These are phyloP conservation scores for Chromobotia macracanthus DNA, from an alignment of 2,797 vertebrate genomes.

Conservation along the genomic window DNA sequence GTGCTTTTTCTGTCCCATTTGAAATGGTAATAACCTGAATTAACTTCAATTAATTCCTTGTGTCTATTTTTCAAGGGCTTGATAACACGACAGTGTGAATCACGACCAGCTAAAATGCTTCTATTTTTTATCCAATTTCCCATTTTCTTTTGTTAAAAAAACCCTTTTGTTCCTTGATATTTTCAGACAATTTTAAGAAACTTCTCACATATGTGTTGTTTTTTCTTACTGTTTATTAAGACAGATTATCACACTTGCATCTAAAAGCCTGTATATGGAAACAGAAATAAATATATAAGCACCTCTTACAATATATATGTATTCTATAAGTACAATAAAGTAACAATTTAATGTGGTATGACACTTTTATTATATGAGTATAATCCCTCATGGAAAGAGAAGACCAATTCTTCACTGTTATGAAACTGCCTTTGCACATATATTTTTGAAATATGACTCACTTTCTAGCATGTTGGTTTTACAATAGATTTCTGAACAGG, in stretches of 20 bases:
- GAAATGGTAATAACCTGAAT: neutral
- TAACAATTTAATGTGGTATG: conserved; percentile 13
- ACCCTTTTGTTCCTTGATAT: neutral
- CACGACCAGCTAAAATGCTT: too few species aligned
- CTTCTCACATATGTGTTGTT: neutral
- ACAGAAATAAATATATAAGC: neutral
- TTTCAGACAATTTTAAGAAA: neutral
- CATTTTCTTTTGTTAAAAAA: too few species aligned
- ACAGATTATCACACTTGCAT: neutral
- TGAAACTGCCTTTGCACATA: neutral
- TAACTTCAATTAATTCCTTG: neutral
- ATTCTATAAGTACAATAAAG: conserved; percentile 25
- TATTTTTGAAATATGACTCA: conserved; percentile 16
- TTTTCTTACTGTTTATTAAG: neutral
- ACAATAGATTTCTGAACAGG: conserved; percentile 5
- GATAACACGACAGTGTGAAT: neutral
- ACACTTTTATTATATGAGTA: conserved; percentile 35
- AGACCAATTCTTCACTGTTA: conserved; percentile 13
- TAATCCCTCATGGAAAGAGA: conserved; percentile 23
- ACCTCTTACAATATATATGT: neutral
- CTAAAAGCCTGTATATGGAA: neutral
- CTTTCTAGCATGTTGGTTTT: neutral
- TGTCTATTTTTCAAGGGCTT: neutral
- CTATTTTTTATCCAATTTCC: too few species aligned
- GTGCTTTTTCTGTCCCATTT: neutral